Conservation (phyloP, 2,797 vertebrate genomes). For the Alcedo quadribrachys region DNA sequence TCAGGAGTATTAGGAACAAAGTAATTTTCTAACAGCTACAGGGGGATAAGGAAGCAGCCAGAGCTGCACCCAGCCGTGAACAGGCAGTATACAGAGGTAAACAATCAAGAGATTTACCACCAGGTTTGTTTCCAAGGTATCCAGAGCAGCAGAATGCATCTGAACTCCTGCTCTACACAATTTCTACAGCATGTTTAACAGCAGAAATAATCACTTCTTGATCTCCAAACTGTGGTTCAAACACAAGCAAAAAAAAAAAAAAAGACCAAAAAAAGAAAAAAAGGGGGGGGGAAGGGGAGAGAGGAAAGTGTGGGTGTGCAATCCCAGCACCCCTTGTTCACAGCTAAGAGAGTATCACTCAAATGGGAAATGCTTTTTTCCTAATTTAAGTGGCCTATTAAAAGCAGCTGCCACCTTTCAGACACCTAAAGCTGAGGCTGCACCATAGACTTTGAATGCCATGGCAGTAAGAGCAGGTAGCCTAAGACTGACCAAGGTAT, state of each 20-base stretch:
- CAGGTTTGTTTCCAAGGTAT: not conserved
- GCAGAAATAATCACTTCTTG: not conserved
- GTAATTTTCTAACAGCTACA: constrained; percentile 7
- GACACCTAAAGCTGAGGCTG: not conserved
- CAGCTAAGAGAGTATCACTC: not conserved
- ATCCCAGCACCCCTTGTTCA: rapidly evolving
- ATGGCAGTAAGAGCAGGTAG: not conserved
- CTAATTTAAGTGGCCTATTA: not conserved
- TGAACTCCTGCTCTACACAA: not conserved
- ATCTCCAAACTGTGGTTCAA: not conserved
- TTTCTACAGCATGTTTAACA: not conserved
- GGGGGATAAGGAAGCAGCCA: not conserved
- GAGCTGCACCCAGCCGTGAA: not conserved
- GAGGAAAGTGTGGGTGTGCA: not conserved
- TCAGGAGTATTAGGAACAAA: constrained; percentile 12
- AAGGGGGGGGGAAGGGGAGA: no score
- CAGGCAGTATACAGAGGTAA: not conserved
- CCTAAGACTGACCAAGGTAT: not conserved
- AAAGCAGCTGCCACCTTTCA: not conserved
- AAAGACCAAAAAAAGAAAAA: not conserved
- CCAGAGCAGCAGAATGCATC: not conserved
- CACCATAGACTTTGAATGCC: not conserved
- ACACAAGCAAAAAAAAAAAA: not conserved
- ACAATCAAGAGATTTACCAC: not conserved
- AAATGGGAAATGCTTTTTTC: not conserved